A percentile compares a stretch with the other conserved stretches of the same genome.
Conservation (phyloP, 2,888 invertebrate genomes). For the Pseudococcus viburni region DNA sequence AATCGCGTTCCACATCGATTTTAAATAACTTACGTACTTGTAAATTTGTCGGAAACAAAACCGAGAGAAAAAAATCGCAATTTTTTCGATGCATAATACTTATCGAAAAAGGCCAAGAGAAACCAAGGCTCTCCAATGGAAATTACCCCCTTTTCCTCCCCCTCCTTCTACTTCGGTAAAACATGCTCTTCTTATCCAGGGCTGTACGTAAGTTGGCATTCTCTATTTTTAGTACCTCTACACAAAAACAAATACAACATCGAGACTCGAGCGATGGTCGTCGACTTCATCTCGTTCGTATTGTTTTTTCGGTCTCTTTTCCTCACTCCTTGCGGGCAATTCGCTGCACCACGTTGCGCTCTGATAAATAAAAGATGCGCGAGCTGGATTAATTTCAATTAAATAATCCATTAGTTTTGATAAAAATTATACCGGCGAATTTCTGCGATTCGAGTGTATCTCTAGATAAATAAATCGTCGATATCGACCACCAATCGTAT, state of each 20-base stretch:
- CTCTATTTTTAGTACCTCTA: conserved; percentile 1
- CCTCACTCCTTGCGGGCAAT: background rate
- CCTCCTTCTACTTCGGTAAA: background rate
- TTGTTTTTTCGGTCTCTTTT: background rate
- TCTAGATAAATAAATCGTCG: background rate
- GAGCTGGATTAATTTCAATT: background rate
- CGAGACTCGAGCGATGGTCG: background rate
- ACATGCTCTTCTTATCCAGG: background rate
- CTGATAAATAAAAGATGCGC: background rate
- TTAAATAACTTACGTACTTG: background rate
- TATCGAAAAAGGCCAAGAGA: no score
- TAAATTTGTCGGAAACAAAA: background rate
- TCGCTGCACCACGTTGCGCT: background rate
- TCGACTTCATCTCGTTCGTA: background rate
- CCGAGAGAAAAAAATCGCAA: background rate
- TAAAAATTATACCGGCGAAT: no score
- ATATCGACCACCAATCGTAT: background rate
- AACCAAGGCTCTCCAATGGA: no score
- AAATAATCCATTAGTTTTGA: background rate
- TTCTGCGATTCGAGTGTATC: no score
- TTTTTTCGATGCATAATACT: background rate
- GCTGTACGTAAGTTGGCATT: background rate
- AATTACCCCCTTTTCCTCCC: no score
- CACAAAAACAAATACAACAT: background rate
- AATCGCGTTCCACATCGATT: background rate